Conservation (phyloP, 1,140 invertebrate species). For the Schlechtendalia chinensis region DNA sequence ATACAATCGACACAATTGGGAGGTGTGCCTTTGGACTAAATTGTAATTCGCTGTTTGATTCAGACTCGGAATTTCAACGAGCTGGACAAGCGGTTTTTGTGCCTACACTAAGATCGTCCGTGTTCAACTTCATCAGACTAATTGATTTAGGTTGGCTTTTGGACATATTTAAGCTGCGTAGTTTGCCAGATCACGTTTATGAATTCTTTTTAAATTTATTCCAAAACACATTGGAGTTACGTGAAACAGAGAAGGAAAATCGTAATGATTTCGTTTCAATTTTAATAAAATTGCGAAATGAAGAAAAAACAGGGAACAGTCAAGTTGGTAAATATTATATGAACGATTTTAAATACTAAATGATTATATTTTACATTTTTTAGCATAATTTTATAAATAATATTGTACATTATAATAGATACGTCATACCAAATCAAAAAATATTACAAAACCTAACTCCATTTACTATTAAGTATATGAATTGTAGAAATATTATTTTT, state of each 20-base stretch:
- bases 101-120: not conserved
- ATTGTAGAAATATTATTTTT: too few relatives aligned
- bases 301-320: not conserved
- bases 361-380: too few relatives aligned
- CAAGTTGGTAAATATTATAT: not conserved
- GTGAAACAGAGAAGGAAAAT: not conserved
- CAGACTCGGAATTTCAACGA: conserved; percentile 60
- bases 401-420: too few relatives aligned
- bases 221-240: not conserved
- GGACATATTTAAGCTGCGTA: conserved; percentile 7
- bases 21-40: conserved; percentile 54
- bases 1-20: conserved; percentile 53
- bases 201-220: conserved; percentile 14
- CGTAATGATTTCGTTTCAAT: conserved; percentile 22
- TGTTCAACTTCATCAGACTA: conserved; percentile 5
- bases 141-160: not conserved
- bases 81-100: conserved; percentile 51
- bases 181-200: not conserved
- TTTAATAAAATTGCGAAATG: not conserved
- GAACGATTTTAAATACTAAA: too few relatives aligned
- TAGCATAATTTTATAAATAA: too few relatives aligned
- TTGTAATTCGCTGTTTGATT: conserved; percentile 56
- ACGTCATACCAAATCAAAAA: too few relatives aligned
- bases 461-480: too few relatives aligned
- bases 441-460: too few relatives aligned